These are phyloP conservation scores for Distichodus sexfasciatus DNA, from an alignment of 2,797 vertebrate genomes.

Conservation along the genomic window DNA sequence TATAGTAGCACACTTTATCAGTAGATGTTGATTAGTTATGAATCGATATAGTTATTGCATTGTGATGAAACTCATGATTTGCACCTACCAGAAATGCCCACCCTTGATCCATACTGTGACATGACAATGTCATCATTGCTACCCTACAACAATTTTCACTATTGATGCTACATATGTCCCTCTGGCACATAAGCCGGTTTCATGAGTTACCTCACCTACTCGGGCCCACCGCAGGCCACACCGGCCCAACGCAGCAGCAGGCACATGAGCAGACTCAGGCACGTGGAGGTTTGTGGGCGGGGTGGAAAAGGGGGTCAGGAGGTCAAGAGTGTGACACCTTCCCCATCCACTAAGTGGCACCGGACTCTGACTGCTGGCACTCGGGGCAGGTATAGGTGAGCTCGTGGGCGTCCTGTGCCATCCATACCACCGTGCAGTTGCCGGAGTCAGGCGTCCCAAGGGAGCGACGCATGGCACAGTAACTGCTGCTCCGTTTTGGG, in stretches of 20 bases:
- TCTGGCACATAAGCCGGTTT: too few relatives aligned
- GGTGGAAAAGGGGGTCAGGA: conserved; percentile 45
- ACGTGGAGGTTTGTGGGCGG: too few relatives aligned
- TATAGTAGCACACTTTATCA: too few relatives aligned
- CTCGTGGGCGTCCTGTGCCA: conserved; percentile 67
- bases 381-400: conserved; percentile 75
- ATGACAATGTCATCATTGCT: too few relatives aligned
- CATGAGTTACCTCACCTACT: too few relatives aligned
- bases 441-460: conserved; percentile 66
- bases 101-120: too few relatives aligned
- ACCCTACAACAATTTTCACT: too few relatives aligned
- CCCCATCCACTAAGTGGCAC: conserved; percentile 63
- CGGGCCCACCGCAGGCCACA: conserved; percentile 65
- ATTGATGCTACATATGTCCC: too few relatives aligned
- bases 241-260: conserved; percentile 25
- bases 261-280: conserved; percentile 56
- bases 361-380: conserved; percentile 69
- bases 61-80: too few relatives aligned
- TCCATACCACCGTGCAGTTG: conserved; percentile 66
- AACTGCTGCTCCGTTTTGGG: conserved; percentile 70
- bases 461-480: conserved; percentile 65
- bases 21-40: too few relatives aligned
- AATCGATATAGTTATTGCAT: too few relatives aligned
- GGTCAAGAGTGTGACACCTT: conserved; percentile 51
- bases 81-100: too few relatives aligned